Percentiles rank a stretch among this genome's conserved stretches.
These are phyloP conservation scores for Aramus guarauna DNA, from an alignment of 2,113 vertebrate genomes.

Conservation along the genomic window DNA sequence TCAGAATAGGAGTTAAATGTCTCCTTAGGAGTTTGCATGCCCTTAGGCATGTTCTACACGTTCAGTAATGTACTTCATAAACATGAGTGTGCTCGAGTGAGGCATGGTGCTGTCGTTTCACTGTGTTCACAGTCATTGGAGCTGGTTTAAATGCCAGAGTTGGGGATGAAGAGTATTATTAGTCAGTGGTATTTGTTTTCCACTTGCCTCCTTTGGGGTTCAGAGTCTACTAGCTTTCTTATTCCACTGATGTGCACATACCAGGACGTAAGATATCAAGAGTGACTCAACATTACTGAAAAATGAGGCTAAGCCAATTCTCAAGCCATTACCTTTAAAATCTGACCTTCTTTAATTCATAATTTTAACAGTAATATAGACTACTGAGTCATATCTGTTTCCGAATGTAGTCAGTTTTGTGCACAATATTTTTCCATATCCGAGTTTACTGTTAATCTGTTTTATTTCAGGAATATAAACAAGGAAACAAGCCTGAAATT, in stretches of 20 bases:
- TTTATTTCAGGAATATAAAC: slow-evolving; percentile 84
- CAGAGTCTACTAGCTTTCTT: not conserved
- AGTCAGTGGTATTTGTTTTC: not conserved
- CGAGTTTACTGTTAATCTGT: not conserved
- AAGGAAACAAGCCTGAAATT: slow-evolving; percentile 86
- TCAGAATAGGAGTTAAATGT: not conserved
- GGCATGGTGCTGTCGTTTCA: not conserved
- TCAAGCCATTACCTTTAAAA: not conserved
- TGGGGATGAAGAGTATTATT: not conserved
- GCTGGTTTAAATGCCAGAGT: not conserved
- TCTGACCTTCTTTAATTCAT: not conserved
- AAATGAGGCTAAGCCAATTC: not conserved
- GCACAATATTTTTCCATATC: not conserved
- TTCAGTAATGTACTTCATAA: not conserved
- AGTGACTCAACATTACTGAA: not conserved
- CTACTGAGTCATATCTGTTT: not conserved
- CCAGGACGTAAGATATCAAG: not conserved
- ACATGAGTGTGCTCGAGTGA: not conserved
- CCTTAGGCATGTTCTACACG: not conserved
- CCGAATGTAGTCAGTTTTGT: not conserved
- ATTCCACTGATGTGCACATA: not conserved
- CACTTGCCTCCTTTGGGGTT: not conserved
- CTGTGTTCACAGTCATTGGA: not conserved
- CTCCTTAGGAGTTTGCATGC: not conserved
- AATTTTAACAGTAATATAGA: not conserved